phyloP scores from a whole-genome alignment of 2,113 vertebrate species.

The Hymenochirus boettgeri region DNA sequence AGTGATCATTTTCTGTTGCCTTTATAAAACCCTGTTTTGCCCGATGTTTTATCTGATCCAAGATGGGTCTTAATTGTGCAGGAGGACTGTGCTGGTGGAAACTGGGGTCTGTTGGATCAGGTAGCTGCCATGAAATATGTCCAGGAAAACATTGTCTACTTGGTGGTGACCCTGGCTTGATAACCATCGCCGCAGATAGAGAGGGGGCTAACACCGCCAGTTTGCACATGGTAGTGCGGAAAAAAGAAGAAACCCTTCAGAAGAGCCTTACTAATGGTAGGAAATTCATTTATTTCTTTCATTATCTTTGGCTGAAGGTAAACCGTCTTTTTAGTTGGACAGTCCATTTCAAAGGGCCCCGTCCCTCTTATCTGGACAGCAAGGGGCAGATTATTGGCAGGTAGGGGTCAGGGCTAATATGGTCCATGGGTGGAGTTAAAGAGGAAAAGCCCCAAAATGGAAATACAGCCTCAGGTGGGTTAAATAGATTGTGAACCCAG shows the following conservation, averaged over 20 bases:
- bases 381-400: too few relatives aligned
- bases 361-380: too few relatives aligned
- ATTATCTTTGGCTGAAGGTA: too few relatives aligned
- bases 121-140: conserved; percentile 75
- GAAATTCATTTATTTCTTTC: too few relatives aligned
- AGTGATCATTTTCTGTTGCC: conserved; percentile 25
- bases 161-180: conserved; percentile 63
- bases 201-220: conserved; percentile 72
- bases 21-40: too few relatives aligned
- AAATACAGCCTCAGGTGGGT: too few relatives aligned
- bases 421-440: too few relatives aligned
- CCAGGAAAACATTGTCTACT: conserved; percentile 66
- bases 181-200: conserved; percentile 73
- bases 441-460: too few relatives aligned
- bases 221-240: conserved; percentile 63
- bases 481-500: too few relatives aligned
- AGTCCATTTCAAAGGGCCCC: too few relatives aligned
- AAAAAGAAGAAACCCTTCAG: conserved; percentile 52
- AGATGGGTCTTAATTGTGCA: conserved; percentile 32
- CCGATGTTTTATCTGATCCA: not conserved
- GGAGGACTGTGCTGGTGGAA: conserved; percentile 54
- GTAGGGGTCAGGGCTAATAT: too few relatives aligned
- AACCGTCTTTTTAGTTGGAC: too few relatives aligned
- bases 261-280: conserved; percentile 71
- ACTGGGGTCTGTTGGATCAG: conserved; percentile 80